Conservation (phyloP, 2,888 invertebrate species). For the Aporophyla nigra region DNA sequence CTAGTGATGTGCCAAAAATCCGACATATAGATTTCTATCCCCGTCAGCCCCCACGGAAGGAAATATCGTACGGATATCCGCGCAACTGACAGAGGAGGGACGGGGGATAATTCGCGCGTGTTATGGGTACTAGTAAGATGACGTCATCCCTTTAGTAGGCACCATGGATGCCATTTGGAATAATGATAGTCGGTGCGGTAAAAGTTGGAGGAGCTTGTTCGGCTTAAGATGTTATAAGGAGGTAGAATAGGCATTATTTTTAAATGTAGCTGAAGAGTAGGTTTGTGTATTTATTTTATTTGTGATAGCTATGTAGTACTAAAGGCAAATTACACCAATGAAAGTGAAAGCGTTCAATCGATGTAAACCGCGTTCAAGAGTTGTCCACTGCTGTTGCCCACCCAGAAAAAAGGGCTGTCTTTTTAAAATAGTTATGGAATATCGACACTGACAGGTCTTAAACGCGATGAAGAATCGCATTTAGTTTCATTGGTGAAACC, state of each 20-base stretch:
- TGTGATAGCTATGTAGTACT: no score
- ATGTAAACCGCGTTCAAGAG: no score
- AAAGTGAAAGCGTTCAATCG: no score
- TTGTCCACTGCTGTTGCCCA: no score
- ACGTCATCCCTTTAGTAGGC: slow-evolving; percentile 43
- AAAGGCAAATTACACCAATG: no score
- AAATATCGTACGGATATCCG: slow-evolving; percentile 71
- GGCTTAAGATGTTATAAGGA: background rate
- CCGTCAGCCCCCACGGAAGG: slow-evolving; percentile 66
- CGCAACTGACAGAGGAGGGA: slow-evolving; percentile 59
- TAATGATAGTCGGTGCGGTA: slow-evolving; percentile 17
- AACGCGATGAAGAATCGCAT: no score
- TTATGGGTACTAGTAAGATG: slow-evolving; percentile 46
- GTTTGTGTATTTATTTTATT: background rate
- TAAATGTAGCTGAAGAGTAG: background rate
- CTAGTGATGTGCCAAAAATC: slow-evolving; percentile 58
- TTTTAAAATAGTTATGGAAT: no score
- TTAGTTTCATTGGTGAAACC: no score
- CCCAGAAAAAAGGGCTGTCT: no score
- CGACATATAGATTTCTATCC: slow-evolving; percentile 55
- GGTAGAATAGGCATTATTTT: background rate
- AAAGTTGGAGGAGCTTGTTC: background rate
- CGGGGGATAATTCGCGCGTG: slow-evolving; percentile 53
- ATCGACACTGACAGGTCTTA: no score
- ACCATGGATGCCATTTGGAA: slow-evolving; percentile 24